Evolutionary conservation across 2,888 invertebrate genomes (phyloP), one percentile per base, ranked within the genome.

Genomic region (Carcina quercana): DNA sequence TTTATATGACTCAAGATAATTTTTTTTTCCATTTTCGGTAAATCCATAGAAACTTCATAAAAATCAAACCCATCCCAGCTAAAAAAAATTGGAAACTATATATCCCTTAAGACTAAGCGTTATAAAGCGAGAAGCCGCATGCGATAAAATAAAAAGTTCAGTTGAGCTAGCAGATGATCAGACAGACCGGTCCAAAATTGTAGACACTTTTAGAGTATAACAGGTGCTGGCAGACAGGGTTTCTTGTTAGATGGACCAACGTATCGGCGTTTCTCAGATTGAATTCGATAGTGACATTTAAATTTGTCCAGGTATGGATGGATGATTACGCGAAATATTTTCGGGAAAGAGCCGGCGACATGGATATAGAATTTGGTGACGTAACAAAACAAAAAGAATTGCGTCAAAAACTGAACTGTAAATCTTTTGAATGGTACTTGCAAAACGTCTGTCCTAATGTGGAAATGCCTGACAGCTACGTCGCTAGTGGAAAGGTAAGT

Each of bases 261-360:
- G n/a, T n/a, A n/a, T n/a, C n/a, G n/a, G n/a, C n/a, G n/a, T n/a
- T n/a, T n/a, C n/a, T n/a, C n/a, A n/a, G 20, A n/a, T 8, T 20
- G 20, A 20, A 20, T 8, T 20, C 1, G 20, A n/a, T 20, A 20
- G 3, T 8, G 3, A 8, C 7, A 7, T 17, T 31, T 19, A 22
- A 6, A 10, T 20, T 27, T 25, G 50, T 43, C 7, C 3, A 88
- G 75, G 95, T 98, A 13, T 97, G 97, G 97, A 82, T 97, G 72
- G 97, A 97, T 67, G 96, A 97, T 43, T 97, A 95, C 74, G 92
- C 96, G 50, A 91, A 96, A 72, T 98, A 97, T 76, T 99, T 96
- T 74, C 98, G 95, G 75, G 95, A 97, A 75, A 87, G 98, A 60
- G 96, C 97, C 60, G 98, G 97, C 40, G 89, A 92, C 71, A 91